Base-by-base conservation (phyloP, 2,797 vertebrate species). In the Tapirus indicus region DNA sequence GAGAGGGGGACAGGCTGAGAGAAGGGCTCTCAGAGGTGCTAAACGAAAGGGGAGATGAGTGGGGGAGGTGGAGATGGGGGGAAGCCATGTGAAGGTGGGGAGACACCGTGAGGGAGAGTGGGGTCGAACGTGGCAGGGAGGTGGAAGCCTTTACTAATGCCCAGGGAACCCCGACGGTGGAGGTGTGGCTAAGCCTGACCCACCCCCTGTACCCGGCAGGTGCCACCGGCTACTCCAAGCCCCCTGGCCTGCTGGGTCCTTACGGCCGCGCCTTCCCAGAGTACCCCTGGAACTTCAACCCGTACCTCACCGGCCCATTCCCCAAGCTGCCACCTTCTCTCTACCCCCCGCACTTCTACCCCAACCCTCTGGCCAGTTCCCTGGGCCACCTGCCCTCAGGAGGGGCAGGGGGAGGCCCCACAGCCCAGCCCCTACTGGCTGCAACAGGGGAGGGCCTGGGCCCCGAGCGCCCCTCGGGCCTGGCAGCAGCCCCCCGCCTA, bases 251-350 rank as follows among this genome's bases (percentile, higher is more conserved):
- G 98, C 98, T 99, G 99, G 99, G 99, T 84, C 99, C 99, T 6
- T 99, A 99, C 44, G 98, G 99, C 82, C 99, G 99, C 91, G 97
- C 99, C 90, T 99, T 99, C 97, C 98, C 98, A 0, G 99, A 99
- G 98, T 99, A 99, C 98, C 99, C 99, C 82, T 99, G 99, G 99
- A 99, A 99, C 98, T 99, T 99, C 95, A 99, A 99, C 98, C 99
- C 99, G 0, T 99, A 99, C 98, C 99, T 99, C 88, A 98, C 99
- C 1, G 99, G 99, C 98, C 99, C 99, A 96, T 99, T 99, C 99
- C 99, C 99, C 98, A 99, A 99, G 99, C 98, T 99, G 95, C 99
- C 99, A 90, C 98, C 99, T 84, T 99, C 99, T 77, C 99, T 99
- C 71, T 99, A 99, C 97, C 99, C 99, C 62, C 99, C 99, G 2